Conservation (phyloP, 2,797 vertebrate genomes). For the Petrocephalus schoutedeni region DNA sequence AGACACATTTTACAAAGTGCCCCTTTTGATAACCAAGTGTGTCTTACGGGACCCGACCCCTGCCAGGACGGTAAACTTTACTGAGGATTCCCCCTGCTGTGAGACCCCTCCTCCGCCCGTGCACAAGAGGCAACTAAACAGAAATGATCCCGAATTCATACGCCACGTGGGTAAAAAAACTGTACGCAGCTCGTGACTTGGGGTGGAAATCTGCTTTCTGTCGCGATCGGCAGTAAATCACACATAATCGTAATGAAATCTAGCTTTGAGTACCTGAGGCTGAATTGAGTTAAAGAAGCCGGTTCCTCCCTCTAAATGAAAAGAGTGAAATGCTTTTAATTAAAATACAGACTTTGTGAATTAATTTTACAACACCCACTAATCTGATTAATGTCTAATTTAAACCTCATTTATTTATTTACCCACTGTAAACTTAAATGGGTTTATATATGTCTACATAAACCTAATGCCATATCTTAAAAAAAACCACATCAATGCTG, state of each 20-base stretch:
- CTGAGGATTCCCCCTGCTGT: not conserved
- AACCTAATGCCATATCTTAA: not conserved
- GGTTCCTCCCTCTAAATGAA: not conserved
- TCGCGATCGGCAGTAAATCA: not conserved
- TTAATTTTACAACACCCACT: not conserved
- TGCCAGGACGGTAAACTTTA: not conserved
- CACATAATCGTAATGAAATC: slow-evolving; percentile 2
- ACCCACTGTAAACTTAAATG: not conserved
- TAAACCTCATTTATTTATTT: not conserved
- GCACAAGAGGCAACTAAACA: not conserved
- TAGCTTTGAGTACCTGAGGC: not conserved
- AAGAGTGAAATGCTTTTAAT: slow-evolving; percentile 10
- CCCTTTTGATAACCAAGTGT: not conserved
- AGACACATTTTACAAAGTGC: not conserved
- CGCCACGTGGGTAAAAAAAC: not conserved
- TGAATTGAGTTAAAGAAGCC: not conserved
- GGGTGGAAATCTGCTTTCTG: not conserved
- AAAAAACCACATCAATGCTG: not conserved
- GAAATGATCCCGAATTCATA: not conserved
- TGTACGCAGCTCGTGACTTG: not conserved
- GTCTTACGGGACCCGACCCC: not conserved
- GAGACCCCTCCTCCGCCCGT: not conserved
- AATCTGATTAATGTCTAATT: slow-evolving; percentile 5
- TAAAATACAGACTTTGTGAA: not conserved
- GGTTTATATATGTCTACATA: not conserved